Conservation (phyloP, 2,888 invertebrate species). For the Eupithecia dodoneata region DNA sequence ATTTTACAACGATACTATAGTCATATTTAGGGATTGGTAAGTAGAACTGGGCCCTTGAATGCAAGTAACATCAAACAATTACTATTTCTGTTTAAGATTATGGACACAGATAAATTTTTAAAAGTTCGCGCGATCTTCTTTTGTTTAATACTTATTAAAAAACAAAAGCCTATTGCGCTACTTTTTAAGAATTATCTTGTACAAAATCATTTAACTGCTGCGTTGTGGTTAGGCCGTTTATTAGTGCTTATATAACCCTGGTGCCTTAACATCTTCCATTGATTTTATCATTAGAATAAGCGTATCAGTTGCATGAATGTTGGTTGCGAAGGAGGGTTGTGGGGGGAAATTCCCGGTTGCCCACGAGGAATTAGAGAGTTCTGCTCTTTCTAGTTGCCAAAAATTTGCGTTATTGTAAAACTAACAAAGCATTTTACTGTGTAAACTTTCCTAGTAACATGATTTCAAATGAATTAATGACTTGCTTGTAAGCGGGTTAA, state of each 20-base stretch:
- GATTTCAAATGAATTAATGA: no score
- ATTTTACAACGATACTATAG: not conserved
- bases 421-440: not conserved
- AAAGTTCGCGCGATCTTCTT: not conserved
- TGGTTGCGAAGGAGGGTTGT: constrained; percentile 12
- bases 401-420: not conserved
- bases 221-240: constrained; percentile 14
- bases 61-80: not conserved
- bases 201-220: not conserved
- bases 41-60: not conserved
- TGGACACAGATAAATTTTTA: no score
- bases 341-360: not conserved
- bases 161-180: not conserved
- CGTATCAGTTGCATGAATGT: constrained; percentile 46
- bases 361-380: not conserved
- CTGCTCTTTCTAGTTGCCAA: not conserved
- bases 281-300: constrained; percentile 48
- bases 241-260: constrained; percentile 49
- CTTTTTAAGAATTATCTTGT: not conserved
- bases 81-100: not conserved
- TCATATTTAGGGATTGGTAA: not conserved
- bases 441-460: no score
- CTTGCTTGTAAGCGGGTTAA: no score
- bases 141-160: not conserved
- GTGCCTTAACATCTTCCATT: constrained; percentile 74